Base-by-base conservation (phyloP, 2,797 vertebrate genomes). In the Oreortyx pictus region DNA sequence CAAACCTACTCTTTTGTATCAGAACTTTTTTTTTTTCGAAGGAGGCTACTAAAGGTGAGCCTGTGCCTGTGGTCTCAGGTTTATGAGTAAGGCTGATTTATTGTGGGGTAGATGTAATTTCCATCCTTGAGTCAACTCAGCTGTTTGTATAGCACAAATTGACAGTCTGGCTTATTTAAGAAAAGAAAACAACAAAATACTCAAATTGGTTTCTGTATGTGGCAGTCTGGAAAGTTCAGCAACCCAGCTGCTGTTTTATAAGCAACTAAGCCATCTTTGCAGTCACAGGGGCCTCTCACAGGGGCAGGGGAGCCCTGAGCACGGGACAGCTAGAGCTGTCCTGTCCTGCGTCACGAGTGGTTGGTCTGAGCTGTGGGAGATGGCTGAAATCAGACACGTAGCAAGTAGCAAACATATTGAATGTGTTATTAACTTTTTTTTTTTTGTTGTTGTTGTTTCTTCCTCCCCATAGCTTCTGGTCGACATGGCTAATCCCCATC, bases 401-500 rank as follows among this genome's bases (percentile, higher is more conserved):
- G 10, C 22, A 24, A 60, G 56, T 5, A 37, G 13, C 29, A 18
- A 44, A n/a, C 13, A 5, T n/a, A 66, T 59, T 43, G 27, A 49
- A 13, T 60, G 44, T 54, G 68, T 82, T 75, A 65, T 74, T 61
- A 31, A 81, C 59, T 37, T 17, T 87, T 85, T 27, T 54, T 56
- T 72, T 23, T 25, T 73, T 59, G n/a, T n/a, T n/a, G n/a, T n/a
- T n/a, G n/a, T 24, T 50, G 11, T 56, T 29, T 59, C 65, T 61
- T 78, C 43, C 37, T 79, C 77, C 52, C 52, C 9, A 1, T 84
- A 98, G 98, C 94, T 98, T 98, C 76, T 99, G 98, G 99, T 97
- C 97, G 3, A 98, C 96, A 0, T 99, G 98, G 99, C 93, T 99
- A 87, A 98, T 99, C 94, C 98, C 98, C 75, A 95, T 98, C 33